Evolutionary conservation across 2,797 vertebrate genomes (phyloP).

Genomic region (Eleutherodactylus coqui): DNA sequence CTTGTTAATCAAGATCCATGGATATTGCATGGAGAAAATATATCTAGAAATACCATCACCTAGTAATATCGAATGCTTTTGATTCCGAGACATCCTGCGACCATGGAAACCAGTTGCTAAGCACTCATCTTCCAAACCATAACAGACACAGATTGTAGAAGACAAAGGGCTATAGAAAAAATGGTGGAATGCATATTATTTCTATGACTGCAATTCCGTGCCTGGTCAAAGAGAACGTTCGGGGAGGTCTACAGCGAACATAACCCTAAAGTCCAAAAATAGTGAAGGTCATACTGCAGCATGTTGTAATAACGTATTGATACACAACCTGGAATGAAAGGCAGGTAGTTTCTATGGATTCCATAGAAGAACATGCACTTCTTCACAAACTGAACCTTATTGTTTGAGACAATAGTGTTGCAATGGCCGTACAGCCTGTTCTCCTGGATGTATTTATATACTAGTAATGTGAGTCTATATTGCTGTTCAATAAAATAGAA

Average conservation of each 20-base stretch:
- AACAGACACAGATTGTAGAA: slow-evolving; percentile 37
- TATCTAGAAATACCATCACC: slow-evolving; percentile 6
- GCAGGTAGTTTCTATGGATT: neutral
- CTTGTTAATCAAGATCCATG: slow-evolving; percentile 16
- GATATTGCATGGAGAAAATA: slow-evolving; percentile 18
- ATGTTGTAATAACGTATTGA: neutral
- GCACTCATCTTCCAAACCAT: slow-evolving; percentile 24
- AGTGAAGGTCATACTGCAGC: neutral
- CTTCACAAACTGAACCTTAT: neutral
- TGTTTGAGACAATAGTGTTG: neutral
- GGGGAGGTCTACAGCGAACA: neutral
- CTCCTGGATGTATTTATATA: neutral
- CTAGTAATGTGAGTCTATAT: neutral
- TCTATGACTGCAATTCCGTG: neutral
- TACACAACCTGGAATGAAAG: neutral
- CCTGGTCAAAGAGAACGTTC: neutral
- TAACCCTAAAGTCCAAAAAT: neutral
- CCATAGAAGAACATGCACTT: neutral
- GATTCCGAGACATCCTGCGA: slow-evolving; percentile 17
- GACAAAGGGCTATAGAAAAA: slow-evolving; percentile 22
- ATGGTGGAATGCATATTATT: neutral
- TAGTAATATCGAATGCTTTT: slow-evolving; percentile 42
- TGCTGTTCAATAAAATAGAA: neutral
- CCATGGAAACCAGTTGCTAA: slow-evolving; percentile 48
- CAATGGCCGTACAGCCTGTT: neutral